A percentile compares a stretch with the other conserved stretches of the same genome.
Conservation (phyloP, 1,140 invertebrate genomes). For the Papilio helenus region DNA sequence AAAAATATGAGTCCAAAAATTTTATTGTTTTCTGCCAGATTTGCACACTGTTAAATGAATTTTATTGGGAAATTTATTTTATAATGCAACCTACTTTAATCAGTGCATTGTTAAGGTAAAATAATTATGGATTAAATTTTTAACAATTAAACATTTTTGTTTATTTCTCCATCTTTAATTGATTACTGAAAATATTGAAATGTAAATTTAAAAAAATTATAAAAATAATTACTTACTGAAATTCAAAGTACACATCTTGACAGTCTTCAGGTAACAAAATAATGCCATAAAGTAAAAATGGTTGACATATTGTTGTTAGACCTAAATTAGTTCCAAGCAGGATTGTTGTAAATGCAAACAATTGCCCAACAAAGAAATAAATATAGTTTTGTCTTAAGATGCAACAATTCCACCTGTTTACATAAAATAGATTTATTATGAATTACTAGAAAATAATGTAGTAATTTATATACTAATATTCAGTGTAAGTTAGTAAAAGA, state of each 20-base stretch:
- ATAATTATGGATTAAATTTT: too few species aligned
- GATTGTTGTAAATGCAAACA: constrained; percentile 84
- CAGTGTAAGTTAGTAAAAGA: neutral
- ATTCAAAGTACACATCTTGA: constrained; percentile 87
- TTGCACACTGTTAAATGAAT: too few species aligned
- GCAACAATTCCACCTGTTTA: constrained; percentile 88
- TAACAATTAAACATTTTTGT: too few species aligned
- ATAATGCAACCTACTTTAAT: too few species aligned
- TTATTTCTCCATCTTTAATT: too few species aligned
- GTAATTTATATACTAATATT: constrained; percentile 17
- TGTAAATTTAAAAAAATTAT: too few species aligned
- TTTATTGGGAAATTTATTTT: too few species aligned
- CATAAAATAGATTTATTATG: constrained; percentile 56
- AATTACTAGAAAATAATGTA: neutral
- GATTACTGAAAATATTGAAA: too few species aligned
- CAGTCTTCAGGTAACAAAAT: constrained; percentile 88
- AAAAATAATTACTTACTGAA: constrained; percentile 82
- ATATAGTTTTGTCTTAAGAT: constrained; percentile 86
- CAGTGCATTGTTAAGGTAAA: too few species aligned
- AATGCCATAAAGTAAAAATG: constrained; percentile 85
- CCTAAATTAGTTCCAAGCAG: constrained; percentile 88
- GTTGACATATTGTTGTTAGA: constrained; percentile 88
- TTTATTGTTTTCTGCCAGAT: too few species aligned
- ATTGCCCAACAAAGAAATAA: constrained; percentile 84
- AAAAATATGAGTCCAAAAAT: too few species aligned